Evolutionary conservation across 2,797 vertebrate species (phyloP).

Genomic region (Scleropages formosus): DNA sequence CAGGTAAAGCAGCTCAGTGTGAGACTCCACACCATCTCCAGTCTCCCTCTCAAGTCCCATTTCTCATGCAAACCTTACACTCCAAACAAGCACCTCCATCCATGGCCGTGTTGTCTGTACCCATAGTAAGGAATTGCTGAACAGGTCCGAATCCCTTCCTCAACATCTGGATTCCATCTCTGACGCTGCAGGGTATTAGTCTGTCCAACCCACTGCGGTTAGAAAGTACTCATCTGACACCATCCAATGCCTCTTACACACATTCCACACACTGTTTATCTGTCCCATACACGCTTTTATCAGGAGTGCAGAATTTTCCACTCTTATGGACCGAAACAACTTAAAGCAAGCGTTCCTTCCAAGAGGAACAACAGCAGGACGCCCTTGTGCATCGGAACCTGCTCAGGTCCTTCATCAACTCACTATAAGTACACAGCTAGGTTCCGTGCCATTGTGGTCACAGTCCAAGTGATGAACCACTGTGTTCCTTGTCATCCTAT

Average conservation of each 20-base stretch:
- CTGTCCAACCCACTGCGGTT: background rate
- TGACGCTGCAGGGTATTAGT: background rate
- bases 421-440: background rate
- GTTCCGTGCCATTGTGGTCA: background rate
- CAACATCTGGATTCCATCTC: background rate
- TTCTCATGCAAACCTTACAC: too few species aligned
- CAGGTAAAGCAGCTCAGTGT: too few species aligned
- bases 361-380: background rate
- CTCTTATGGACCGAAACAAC: conserved; percentile 6
- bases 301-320: background rate
- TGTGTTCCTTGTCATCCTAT: too few species aligned
- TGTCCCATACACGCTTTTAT: background rate
- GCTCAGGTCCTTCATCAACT: background rate
- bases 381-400: background rate
- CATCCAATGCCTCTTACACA: background rate
- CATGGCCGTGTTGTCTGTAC: too few species aligned
- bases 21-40: too few species aligned
- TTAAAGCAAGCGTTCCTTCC: background rate
- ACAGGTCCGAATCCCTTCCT: too few species aligned
- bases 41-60: too few species aligned
- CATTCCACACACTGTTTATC: background rate
- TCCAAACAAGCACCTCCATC: too few species aligned
- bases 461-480: background rate
- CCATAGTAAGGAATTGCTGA: too few species aligned
- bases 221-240: conserved; percentile 11